These are phyloP conservation scores for Drosophila mercatorum DNA, from an alignment of 2,888 invertebrate genomes.

Conservation along the genomic window DNA sequence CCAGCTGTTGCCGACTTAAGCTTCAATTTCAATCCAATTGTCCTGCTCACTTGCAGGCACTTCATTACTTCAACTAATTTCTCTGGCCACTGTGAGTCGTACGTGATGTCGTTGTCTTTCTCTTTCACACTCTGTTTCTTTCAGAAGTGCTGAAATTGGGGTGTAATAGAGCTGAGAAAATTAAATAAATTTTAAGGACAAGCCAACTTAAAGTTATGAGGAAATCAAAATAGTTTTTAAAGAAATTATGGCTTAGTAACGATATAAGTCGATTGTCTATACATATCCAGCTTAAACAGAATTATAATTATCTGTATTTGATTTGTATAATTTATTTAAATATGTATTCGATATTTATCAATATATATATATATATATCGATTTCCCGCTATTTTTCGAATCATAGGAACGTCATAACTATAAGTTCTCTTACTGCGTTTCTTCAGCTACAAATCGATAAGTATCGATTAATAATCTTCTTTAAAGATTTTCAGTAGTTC, in stretches of 20 bases:
- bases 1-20: conserved; percentile 22
- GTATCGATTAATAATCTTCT: not conserved
- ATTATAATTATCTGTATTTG: no score
- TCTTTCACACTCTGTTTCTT: not conserved
- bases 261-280: no score
- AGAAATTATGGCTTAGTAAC: no score
- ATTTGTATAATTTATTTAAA: no score
- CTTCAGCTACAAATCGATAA: not conserved
- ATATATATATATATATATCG: no score
- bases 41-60: conserved; percentile 19
- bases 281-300: no score
- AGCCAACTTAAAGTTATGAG: no score
- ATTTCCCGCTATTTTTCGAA: no score
- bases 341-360: no score
- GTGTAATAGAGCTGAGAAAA: not conserved
- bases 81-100: conserved; percentile 19
- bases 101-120: conserved; percentile 41
- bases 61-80: conserved; percentile 26
- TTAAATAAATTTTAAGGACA: not conserved
- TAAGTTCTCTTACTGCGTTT: not conserved
- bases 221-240: no score
- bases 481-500: not conserved
- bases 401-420: no score
- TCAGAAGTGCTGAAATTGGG: not conserved
- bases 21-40: conserved; percentile 31